Percentiles rank a stretch among this genome's conserved stretches.
Evolutionary conservation across 2,888 invertebrate genomes (phyloP).

Genomic region (Napeogenes inachia): DNA sequence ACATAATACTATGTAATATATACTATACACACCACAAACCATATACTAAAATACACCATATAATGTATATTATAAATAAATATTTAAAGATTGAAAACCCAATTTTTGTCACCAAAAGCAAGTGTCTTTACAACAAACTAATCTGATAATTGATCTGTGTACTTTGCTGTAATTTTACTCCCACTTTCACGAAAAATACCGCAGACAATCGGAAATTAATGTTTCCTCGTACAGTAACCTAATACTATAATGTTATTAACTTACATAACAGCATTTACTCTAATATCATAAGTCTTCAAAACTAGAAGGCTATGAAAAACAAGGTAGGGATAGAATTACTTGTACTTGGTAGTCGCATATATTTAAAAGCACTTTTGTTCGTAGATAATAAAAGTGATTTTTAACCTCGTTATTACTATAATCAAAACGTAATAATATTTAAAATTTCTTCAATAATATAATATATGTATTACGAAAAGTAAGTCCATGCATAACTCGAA

Average conservation of each 20-base stretch:
- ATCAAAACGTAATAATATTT: background rate
- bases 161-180: background rate
- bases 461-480: too few species aligned
- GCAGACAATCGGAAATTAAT: conserved; percentile 3
- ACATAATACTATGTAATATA: too few species aligned
- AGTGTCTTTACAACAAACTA: background rate
- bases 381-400: too few species aligned
- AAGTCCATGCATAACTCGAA: too few species aligned
- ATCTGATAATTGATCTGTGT: conserved; percentile 2
- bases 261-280: conserved; percentile 16
- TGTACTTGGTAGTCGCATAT: too few species aligned
- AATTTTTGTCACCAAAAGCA: background rate
- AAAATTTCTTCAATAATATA: too few species aligned
- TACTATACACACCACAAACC: too few species aligned
- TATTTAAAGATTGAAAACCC: too few species aligned
- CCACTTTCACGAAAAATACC: conserved; percentile 4
- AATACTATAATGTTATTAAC: conserved; percentile 18
- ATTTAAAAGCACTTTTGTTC: too few species aligned
- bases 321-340: too few species aligned
- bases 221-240: conserved; percentile 12
- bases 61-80: too few species aligned
- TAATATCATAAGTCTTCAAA: conserved; percentile 10
- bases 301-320: background rate
- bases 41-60: too few species aligned
- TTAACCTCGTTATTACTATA: background rate